Percentiles rank a stretch among this genome's conserved stretches.
phyloP scores from a whole-genome alignment of 2,113 vertebrate species.

The Pachycephala philippinensis region DNA sequence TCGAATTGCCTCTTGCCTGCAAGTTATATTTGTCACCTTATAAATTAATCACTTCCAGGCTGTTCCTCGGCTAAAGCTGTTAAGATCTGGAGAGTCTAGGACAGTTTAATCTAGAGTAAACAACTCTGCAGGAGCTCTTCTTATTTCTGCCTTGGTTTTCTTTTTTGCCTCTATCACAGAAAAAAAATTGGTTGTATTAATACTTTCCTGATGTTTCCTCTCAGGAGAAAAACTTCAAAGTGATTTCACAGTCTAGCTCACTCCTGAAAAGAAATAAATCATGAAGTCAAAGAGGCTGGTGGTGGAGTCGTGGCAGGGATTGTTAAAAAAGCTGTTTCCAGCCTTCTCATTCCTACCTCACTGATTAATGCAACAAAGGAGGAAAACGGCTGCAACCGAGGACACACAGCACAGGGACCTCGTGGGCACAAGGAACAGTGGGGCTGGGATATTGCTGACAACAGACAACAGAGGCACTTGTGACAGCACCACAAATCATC shows the following conservation, averaged over 20 bases:
- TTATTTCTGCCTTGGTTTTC: conserved; percentile 32
- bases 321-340: conserved; percentile 35
- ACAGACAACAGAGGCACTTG: fast-evolving
- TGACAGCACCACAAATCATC: background rate
- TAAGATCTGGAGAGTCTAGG: background rate
- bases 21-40: conserved; percentile 39
- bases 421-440: background rate
- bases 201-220: conserved; percentile 42
- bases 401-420: background rate
- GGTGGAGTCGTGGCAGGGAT: background rate
- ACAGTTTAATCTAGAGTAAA: conserved; percentile 54
- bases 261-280: conserved; percentile 60
- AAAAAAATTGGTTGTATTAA: conserved; percentile 7
- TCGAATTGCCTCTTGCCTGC: background rate
- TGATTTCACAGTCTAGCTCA: conserved; percentile 59
- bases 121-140: conserved; percentile 38
- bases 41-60: conserved; percentile 50
- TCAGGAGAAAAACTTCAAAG: conserved; percentile 59
- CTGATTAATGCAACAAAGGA: background rate
- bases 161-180: background rate
- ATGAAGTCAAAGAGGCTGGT: conserved; percentile 13
- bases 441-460: background rate
- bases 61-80: conserved; percentile 7
- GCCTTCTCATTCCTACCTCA: background rate
- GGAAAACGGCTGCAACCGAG: background rate